These are phyloP conservation scores for Rhabdomys pumilio DNA, from an alignment of 2,797 vertebrate species.

Conservation along the genomic window DNA sequence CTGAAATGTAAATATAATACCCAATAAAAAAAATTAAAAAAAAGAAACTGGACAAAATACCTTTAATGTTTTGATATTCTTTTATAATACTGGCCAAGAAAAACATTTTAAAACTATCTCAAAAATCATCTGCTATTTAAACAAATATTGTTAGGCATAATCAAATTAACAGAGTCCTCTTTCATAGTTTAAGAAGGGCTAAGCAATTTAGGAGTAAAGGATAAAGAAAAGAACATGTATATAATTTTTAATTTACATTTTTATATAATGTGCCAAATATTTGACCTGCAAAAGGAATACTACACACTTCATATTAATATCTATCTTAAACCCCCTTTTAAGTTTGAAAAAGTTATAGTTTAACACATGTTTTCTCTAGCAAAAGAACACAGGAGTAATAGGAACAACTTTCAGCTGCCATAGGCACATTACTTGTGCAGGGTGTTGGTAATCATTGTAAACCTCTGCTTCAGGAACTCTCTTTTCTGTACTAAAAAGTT, in stretches of 20 bases:
- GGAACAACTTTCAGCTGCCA: conserved; percentile 61
- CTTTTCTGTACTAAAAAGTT: conserved; percentile 89
- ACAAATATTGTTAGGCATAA: conserved; percentile 68
- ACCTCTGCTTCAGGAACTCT: conserved; percentile 88
- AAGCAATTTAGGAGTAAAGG: not conserved
- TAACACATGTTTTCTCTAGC: conserved; percentile 59
- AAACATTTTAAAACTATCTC: conserved; percentile 65
- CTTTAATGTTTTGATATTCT: conserved; percentile 63
- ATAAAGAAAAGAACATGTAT: conserved; percentile 26
- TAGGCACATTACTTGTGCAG: conserved; percentile 84
- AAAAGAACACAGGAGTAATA: conserved; percentile 61
- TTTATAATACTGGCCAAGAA: conserved; percentile 46
- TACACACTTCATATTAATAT: conserved; percentile 31
- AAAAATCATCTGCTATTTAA: conserved; percentile 59
- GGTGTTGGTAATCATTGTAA: conserved; percentile 87
- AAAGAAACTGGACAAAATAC: conserved; percentile 53
- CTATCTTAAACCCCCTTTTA: conserved; percentile 38
- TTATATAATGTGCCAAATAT: conserved; percentile 61
- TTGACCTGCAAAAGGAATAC: conserved; percentile 66
- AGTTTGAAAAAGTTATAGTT: conserved; percentile 65
- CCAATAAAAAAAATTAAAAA: too few species aligned
- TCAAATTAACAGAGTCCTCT: conserved; percentile 65
- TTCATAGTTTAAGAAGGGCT: conserved; percentile 52
- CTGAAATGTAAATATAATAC: too few species aligned
- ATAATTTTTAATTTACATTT: conserved; percentile 67